Evolutionary conservation across 2,113 vertebrate genomes (phyloP).

Genomic region (Chloebia gouldiae): DNA sequence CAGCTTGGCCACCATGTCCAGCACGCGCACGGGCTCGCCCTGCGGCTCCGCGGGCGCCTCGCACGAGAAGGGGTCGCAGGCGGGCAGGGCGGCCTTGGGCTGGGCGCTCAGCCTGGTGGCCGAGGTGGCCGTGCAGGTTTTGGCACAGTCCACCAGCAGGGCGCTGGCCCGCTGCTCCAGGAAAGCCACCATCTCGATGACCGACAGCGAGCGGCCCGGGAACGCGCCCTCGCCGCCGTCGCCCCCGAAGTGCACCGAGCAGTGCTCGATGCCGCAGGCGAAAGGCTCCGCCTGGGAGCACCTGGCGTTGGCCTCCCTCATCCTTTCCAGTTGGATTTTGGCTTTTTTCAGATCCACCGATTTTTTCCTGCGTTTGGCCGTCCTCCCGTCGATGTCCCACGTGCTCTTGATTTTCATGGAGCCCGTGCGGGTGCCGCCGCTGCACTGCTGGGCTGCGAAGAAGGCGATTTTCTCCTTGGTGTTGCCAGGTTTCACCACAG

Average conservation of each 20-base stretch:
- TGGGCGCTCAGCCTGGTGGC: conserved; percentile 52
- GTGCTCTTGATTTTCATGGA: conserved; percentile 86
- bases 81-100: conserved; percentile 28
- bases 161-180: conserved; percentile 85
- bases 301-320: conserved; percentile 65
- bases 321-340: conserved; percentile 73
- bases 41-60: conserved; percentile 59
- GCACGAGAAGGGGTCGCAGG: conserved; percentile 38
- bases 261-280: conserved; percentile 72
- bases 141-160: conserved; percentile 74
- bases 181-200: conserved; percentile 93
- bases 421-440: conserved; percentile 45
- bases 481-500: conserved; percentile 92
- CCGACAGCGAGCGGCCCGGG: conserved; percentile 77
- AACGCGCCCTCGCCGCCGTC: conserved; percentile 43
- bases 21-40: conserved; percentile 81
- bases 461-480: conserved; percentile 96
- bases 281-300: conserved; percentile 72
- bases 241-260: conserved; percentile 65
- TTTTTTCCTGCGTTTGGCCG: conserved; percentile 85
- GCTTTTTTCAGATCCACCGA: conserved; percentile 76
- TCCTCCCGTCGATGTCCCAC: conserved; percentile 83
- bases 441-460: conserved; percentile 84
- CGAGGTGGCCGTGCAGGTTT: conserved; percentile 46
- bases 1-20: conserved; percentile 92